Conservation (phyloP, 1,140 invertebrate genomes). For the Dendrolimus kikuchii region DNA sequence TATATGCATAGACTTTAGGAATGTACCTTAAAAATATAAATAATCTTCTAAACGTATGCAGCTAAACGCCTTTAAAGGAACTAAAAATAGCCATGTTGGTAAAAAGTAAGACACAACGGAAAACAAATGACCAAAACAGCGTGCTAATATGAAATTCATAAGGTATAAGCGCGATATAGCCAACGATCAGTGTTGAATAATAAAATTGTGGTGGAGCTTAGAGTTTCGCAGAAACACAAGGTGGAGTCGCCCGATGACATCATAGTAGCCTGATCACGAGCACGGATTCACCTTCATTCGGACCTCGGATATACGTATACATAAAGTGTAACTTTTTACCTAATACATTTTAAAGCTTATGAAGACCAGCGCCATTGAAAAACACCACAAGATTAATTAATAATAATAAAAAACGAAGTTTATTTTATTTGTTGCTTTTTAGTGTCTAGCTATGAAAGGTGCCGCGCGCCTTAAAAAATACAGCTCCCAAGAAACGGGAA, state of each 20-base stretch:
- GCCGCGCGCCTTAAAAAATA: too few relatives aligned
- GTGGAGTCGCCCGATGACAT: constrained; percentile 47
- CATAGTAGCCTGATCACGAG: constrained; percentile 33
- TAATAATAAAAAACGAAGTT: too few relatives aligned
- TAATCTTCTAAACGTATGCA: too few relatives aligned
- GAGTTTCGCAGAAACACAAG: constrained; percentile 56
- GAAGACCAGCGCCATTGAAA: too few relatives aligned
- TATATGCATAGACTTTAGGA: not conserved
- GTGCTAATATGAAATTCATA: constrained; percentile 33
- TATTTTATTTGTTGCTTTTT: too few relatives aligned
- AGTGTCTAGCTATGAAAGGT: too few relatives aligned
- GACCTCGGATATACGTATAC: not conserved
- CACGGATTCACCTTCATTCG: constrained; percentile 39
- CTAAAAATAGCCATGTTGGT: too few relatives aligned
- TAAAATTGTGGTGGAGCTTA: constrained; percentile 42
- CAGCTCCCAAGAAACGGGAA: too few relatives aligned
- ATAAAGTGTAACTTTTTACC: not conserved
- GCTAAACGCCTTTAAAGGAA: too few relatives aligned
- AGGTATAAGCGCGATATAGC: constrained; percentile 35
- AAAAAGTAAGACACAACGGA: too few relatives aligned
- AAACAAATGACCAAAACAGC: constrained; percentile 41
- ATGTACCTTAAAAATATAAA: too few relatives aligned
- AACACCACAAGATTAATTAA: too few relatives aligned
- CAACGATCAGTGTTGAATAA: constrained; percentile 42
- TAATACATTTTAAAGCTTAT: not conserved